Evolutionary conservation across 30 jellyfish, hydroid and myxozoan species (phyloP), one percentile per base, ranked within the genome.

Genomic region (Rhopilema esculentum): DNA sequence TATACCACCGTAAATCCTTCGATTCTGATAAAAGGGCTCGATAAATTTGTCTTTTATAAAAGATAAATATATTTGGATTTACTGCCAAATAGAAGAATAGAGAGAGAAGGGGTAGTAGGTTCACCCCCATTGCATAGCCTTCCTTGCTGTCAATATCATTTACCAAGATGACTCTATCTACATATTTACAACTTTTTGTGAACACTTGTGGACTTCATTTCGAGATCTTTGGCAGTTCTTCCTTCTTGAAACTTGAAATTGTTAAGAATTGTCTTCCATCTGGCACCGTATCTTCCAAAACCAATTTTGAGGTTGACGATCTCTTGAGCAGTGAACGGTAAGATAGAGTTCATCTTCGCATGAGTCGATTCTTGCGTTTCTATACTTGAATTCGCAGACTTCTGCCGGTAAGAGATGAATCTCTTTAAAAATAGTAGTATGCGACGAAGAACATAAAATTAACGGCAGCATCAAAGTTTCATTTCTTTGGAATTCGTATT

Each of bases 251-350:
- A 94, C 15, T 84, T 50, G 63, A 90, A 94, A 49, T 72, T 6
- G 52, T 85, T 79, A 32, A 94, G 79, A 32, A 94, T 94, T 25
- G 97, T 75, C 51, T 90, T 84, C 98, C 98, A 94, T 61, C 98
- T 70, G n/a, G 93, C 88, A 1, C 98, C 98, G 61, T 89, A 94
- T 31, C 97, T 73, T 31, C 94, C 94, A 66, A n/a, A 65, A 20
- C 94, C 94, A 22, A 77, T 85, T 50, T 85, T 85, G 49, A 85
- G 85, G 51, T 85, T 75, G 64, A 66, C 87, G 8, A 85, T 62
- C 61, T 85, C 94, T 66, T 85, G 82, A 32, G 88, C 78, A 2
- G 94, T 73, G 50, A 85, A 85, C 16, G 94, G 94, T 27, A 16
- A 22, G 20, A 33, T 26, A 0, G 63, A 21, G n/a, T 27, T 24